These are phyloP conservation scores for Pelobates cultripes DNA, from an alignment of 2,797 vertebrate species.

Conservation along the genomic window DNA sequence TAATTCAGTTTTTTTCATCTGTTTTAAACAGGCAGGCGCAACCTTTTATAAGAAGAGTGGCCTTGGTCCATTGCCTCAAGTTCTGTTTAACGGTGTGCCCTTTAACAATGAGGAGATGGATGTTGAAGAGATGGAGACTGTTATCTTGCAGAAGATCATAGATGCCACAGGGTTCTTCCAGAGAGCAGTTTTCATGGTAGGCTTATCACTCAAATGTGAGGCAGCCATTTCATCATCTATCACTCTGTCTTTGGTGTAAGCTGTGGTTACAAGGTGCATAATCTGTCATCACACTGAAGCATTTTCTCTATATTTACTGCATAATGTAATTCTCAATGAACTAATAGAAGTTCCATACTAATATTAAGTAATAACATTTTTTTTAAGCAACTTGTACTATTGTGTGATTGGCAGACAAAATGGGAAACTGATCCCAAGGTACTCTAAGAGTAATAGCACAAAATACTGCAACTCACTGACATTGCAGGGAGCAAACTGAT, in stretches of 20 bases:
- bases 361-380: too few species aligned
- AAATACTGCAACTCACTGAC: too few species aligned
- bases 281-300: slow-evolving; percentile 18
- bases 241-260: slow-evolving; percentile 29
- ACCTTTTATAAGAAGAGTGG: slow-evolving; percentile 87
- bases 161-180: slow-evolving; percentile 84
- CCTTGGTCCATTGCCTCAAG: slow-evolving; percentile 86
- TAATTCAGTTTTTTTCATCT: slow-evolving; percentile 64
- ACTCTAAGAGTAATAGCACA: too few species aligned
- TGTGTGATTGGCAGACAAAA: too few species aligned
- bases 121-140: slow-evolving; percentile 82
- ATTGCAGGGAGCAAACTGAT: too few species aligned
- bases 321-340: not conserved
- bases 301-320: not conserved
- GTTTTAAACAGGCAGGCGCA: slow-evolving; percentile 80
- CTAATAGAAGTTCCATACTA: too few species aligned
- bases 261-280: slow-evolving; percentile 12
- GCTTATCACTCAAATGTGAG: slow-evolving; percentile 55
- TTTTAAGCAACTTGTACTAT: too few species aligned
- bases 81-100: slow-evolving; percentile 91
- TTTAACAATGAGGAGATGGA: slow-evolving; percentile 84
- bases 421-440: too few species aligned
- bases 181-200: slow-evolving; percentile 87
- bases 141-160: slow-evolving; percentile 87
- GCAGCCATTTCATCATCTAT: slow-evolving; percentile 8